A percentile compares a stretch with the other conserved stretches of the same genome.
phyloP scores from a whole-genome alignment of 2,113 vertebrate species.

The Strix uralensis region DNA sequence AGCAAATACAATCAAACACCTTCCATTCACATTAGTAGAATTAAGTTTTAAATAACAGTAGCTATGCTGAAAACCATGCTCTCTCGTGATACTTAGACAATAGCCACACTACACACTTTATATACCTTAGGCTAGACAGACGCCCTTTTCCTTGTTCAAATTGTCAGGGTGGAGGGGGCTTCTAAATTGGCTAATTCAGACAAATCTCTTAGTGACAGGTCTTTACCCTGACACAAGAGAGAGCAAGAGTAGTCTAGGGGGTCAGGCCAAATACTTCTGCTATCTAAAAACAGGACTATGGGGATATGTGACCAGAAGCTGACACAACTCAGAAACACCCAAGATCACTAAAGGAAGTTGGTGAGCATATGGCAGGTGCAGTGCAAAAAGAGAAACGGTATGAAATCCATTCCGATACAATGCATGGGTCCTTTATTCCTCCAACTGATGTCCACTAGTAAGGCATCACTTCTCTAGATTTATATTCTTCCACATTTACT shows the following conservation, averaged over 20 bases:
- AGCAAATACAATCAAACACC: not conserved
- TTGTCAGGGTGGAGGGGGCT: accelerated
- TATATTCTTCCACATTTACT: not conserved
- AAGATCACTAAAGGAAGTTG: not conserved
- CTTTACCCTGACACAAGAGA: not conserved
- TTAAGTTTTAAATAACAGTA: not conserved
- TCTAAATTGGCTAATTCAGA: not conserved
- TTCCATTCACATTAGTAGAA: not conserved
- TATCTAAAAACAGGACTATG: not conserved
- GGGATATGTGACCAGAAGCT: not conserved
- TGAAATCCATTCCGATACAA: not conserved
- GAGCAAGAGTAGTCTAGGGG: not conserved
- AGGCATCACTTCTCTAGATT: not conserved
- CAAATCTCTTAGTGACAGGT: not conserved
- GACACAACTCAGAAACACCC: not conserved
- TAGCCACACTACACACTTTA: not conserved
- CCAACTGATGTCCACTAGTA: not conserved
- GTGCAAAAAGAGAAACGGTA: not conserved
- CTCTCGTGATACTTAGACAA: not conserved
- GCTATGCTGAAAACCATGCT: not conserved
- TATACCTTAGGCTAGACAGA: not conserved
- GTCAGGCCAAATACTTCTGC: not conserved
- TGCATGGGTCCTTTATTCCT: not conserved
- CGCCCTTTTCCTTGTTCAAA: not conserved
- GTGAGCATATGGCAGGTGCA: not conserved